Percentiles rank a stretch among this genome's conserved stretches.
phyloP scores from a whole-genome alignment of 2,113 vertebrate species.

The Lanius collurio region DNA sequence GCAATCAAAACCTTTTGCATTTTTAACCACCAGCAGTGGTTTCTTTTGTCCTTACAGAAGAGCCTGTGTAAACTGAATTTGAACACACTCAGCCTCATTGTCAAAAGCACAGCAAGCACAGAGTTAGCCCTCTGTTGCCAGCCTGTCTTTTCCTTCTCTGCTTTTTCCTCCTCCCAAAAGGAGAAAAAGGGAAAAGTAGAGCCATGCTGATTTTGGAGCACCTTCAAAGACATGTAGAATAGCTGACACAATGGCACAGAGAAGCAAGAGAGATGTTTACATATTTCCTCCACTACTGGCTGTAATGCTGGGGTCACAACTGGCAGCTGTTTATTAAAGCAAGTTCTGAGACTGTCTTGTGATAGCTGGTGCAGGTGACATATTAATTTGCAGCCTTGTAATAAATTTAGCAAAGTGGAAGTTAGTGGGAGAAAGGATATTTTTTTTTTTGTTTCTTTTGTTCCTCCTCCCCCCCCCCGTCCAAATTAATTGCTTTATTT shows the following conservation, averaged over 20 bases:
- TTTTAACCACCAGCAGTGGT: neutral
- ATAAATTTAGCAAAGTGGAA: constrained; percentile 7
- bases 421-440: neutral
- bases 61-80: constrained; percentile 49
- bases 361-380: neutral
- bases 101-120: constrained; percentile 18
- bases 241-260: constrained; percentile 54
- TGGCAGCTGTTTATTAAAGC: constrained; percentile 45
- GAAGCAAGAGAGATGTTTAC: constrained; percentile 39
- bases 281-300: constrained; percentile 2
- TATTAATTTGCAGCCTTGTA: neutral
- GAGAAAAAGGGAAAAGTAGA: constrained; percentile 32
- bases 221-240: constrained; percentile 49
- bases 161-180: constrained; percentile 23
- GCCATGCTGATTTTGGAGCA: constrained; percentile 51
- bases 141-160: constrained; percentile 3
- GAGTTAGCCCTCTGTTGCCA: constrained; percentile 20
- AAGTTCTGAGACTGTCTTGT: constrained; percentile 8
- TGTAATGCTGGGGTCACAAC: too few species aligned
- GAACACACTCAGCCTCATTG: constrained; percentile 32
- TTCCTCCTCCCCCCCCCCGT: rapidly evolving
- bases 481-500: constrained; percentile 6
- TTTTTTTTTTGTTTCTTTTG: neutral
- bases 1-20: constrained; percentile 31
- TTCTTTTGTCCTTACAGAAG: constrained; percentile 42